phyloP scores from a whole-genome alignment of 53 echinoderm and acorn worm species.

The Astropecten irregularis region DNA sequence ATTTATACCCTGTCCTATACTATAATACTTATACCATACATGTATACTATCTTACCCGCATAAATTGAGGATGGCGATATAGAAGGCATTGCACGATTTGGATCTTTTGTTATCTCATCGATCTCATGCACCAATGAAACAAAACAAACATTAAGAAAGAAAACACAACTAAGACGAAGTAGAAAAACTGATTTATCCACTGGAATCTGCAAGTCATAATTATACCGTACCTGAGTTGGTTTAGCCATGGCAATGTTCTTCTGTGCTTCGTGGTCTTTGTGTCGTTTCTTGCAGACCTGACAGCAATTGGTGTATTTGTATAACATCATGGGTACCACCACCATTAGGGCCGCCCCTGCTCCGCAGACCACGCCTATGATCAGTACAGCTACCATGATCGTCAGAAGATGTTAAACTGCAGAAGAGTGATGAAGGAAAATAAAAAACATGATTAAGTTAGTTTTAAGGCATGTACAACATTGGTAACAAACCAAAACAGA shows the following conservation, averaged over 20 bases:
- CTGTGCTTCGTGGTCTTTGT: constrained; percentile 40
- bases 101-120: too few species aligned
- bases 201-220: not conserved
- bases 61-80: too few species aligned
- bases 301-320: constrained; percentile 52
- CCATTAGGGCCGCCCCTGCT: constrained; percentile 40
- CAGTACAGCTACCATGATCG: constrained; percentile 31
- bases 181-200: too few species aligned
- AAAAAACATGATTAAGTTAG: not conserved
- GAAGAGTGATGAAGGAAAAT: too few species aligned
- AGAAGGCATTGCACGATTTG: too few species aligned
- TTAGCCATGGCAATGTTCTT: constrained; percentile 30
- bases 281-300: constrained; percentile 14
- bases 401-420: constrained; percentile 2
- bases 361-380: constrained; percentile 55
- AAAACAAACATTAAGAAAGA: too few species aligned
- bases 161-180: too few species aligned
- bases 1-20: too few species aligned
- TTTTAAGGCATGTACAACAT: not conserved
- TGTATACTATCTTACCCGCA: too few species aligned
- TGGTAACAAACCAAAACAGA: too few species aligned
- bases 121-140: too few species aligned
- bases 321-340: constrained; percentile 34
- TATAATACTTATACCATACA: too few species aligned
- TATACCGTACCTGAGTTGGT: constrained; percentile 61